Percentiles rank a stretch among this genome's conserved stretches.
Evolutionary conservation across 2,113 vertebrate species (phyloP).

Genomic region (Hippolais icterina): DNA sequence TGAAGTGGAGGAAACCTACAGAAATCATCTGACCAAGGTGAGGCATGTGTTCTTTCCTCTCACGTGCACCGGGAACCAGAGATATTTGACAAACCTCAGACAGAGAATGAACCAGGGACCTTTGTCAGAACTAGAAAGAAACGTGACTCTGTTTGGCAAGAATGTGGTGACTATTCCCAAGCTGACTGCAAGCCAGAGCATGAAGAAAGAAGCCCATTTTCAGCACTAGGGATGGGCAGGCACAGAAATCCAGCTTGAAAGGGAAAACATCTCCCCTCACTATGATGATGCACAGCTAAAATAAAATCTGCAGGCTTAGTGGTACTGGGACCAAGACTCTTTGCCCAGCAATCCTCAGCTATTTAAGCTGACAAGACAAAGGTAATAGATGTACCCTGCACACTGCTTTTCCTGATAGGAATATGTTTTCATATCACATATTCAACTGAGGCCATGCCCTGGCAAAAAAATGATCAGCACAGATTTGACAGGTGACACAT

Average conservation of each 20-base stretch:
- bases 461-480: background rate
- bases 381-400: background rate
- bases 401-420: background rate
- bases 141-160: slow-evolving; percentile 4
- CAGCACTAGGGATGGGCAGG: background rate
- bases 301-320: background rate
- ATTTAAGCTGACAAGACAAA: background rate
- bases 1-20: background rate
- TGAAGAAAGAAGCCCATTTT: slow-evolving; percentile 20
- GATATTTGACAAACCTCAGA: background rate
- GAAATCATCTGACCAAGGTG: background rate
- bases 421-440: background rate
- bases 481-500: background rate
- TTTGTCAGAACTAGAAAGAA: slow-evolving; percentile 43
- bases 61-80: rapidly evolving
- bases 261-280: background rate
- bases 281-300: background rate
- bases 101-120: background rate
- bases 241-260: background rate
- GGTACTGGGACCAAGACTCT: background rate
- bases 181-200: slow-evolving; percentile 17
- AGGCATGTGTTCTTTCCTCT: background rate
- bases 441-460: background rate
- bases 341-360: background rate
- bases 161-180: slow-evolving; percentile 19